phyloP scores from a whole-genome alignment of 2,113 vertebrate genomes.

The Percopsis transmontana region DNA sequence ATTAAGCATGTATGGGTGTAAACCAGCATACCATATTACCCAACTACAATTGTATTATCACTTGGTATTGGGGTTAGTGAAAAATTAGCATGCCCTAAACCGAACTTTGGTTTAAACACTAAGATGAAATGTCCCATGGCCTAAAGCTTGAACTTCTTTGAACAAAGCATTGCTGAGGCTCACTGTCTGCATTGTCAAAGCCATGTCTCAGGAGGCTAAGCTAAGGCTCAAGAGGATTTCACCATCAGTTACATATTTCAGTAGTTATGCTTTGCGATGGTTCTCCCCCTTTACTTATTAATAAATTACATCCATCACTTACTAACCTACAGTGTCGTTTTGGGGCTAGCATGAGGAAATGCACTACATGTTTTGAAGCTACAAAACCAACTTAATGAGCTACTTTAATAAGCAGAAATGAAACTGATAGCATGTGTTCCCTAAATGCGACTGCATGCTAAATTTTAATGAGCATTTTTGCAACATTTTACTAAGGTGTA shows the following conservation, averaged over 20 bases:
- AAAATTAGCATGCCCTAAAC: constrained; percentile 44
- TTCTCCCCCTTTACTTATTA: not conserved
- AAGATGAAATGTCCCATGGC: constrained; percentile 31
- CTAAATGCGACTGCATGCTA: no score
- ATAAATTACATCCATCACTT: no score
- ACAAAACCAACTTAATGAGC: no score
- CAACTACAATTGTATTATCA: constrained; percentile 17
- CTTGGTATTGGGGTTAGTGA: constrained; percentile 6
- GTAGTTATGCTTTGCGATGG: not conserved
- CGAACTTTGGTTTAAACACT: constrained; percentile 42
- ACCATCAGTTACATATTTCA: not conserved
- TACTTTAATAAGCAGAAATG: no score
- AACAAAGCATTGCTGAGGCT: constrained; percentile 12
- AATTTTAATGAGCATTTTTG: no score
- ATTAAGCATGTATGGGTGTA: no score
- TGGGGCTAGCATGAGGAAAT: no score
- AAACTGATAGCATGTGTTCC: no score
- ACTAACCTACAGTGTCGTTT: no score
- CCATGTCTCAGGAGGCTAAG: not conserved
- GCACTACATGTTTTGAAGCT: no score
- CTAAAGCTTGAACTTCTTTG: constrained; percentile 13
- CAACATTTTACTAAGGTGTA: no score
- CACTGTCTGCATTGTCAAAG: constrained; percentile 8
- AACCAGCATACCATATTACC: no score
- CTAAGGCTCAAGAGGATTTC: not conserved